Conservation (phyloP, 2,797 vertebrate species). For the Naso thynnoides region DNA sequence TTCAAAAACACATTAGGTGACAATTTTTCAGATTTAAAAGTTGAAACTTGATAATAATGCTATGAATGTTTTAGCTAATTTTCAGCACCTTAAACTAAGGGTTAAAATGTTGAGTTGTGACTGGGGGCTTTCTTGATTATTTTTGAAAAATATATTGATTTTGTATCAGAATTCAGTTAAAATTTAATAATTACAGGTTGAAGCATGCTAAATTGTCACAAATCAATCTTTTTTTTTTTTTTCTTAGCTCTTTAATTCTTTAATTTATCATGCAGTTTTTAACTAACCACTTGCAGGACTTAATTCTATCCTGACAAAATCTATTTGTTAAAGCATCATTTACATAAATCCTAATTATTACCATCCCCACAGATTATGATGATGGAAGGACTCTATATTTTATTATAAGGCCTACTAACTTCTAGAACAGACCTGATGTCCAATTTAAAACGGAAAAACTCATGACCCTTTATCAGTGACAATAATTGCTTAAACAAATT, state of each 20-base stretch:
- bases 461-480: neutral
- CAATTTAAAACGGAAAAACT: conserved; percentile 11
- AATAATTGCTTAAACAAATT: conserved; percentile 27
- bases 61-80: too few relatives aligned
- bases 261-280: neutral
- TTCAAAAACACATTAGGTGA: too few relatives aligned
- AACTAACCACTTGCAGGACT: neutral
- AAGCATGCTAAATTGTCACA: too few relatives aligned
- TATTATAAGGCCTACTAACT: neutral
- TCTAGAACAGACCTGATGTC: neutral
- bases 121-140: too few relatives aligned
- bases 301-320: neutral
- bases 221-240: too few relatives aligned
- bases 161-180: too few relatives aligned
- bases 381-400: neutral
- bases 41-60: too few relatives aligned
- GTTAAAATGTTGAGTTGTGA: too few relatives aligned
- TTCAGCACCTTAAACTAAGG: too few relatives aligned
- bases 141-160: too few relatives aligned
- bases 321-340: conserved; percentile 3
- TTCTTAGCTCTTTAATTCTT: neutral
- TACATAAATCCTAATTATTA: neutral
- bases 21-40: too few relatives aligned
- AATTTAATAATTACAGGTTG: too few relatives aligned
- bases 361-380: neutral